Base-by-base conservation (phyloP, 1,140 invertebrate genomes). In the Philotrypesis tridentata region DNA sequence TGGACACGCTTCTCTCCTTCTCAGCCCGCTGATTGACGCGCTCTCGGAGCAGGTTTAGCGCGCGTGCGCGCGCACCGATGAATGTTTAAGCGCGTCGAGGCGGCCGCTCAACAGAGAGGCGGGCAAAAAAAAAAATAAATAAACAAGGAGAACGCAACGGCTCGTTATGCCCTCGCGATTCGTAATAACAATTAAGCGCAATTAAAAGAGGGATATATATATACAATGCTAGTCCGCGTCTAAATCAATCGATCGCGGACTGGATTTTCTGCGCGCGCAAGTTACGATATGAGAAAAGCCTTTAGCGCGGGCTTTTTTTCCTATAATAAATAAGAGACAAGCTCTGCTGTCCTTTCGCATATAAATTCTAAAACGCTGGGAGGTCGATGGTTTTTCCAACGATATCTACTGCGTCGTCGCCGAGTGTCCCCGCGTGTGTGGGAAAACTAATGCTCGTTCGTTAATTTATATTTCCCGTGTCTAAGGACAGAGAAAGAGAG, bases 131-230 rank as follows among this genome's bases (percentile, higher is more conserved):
- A 12, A 70, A 33, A n/a, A n/a, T n/a, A n/a, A n/a, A n/a, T n/a
- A n/a, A n/a, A n/a, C n/a, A n/a, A n/a, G n/a, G n/a, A n/a, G n/a
- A n/a, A n/a, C n/a, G n/a, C n/a, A n/a, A 40, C 55, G 60, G 6
- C 63, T 70, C 67, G 67, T 70, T 70, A 70, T 70, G 67, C 31
- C 31, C 11, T 31, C 63, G 37, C n/a, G 33, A 80, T 80, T 40
- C 33, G 55, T 73, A 55, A 73, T 80, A 80, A 80, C 29, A 65
- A 73, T 72, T 80, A 73, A 72, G 21, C 55, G 23, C 23, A 43
- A 80, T 80, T 63, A 80, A 80, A 73, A 65, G 11, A 29, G 67
- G 48, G n/a, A 55, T 8, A 29, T 27, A 37, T 8, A 37, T 37
- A 29, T 5, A 68, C 43, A 79, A 37, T 55, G 67, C 14, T 11